Conservation (phyloP, 2,888 invertebrate genomes). For the Oxycera nigricornis region DNA sequence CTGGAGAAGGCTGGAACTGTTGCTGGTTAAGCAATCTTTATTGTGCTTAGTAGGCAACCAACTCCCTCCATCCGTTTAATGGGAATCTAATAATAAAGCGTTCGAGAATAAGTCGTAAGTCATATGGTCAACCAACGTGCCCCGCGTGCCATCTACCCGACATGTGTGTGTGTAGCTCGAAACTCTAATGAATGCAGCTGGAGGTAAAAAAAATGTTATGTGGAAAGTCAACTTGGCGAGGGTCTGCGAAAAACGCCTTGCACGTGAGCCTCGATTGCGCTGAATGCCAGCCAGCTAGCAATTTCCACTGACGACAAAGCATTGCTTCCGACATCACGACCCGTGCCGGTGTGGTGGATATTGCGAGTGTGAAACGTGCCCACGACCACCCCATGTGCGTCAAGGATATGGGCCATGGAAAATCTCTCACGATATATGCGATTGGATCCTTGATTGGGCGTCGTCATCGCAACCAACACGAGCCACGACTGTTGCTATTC, state of each 20-base stretch:
- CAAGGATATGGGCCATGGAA: no score
- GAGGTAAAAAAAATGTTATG: slow-evolving; percentile 3
- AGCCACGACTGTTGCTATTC: no score
- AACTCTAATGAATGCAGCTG: neutral
- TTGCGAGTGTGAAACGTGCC: neutral
- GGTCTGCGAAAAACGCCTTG: neutral
- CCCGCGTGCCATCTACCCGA: neutral
- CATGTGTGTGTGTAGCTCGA: neutral
- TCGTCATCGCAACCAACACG: no score
- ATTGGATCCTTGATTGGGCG: no score
- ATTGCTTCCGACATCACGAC: neutral
- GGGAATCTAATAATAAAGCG: slow-evolving; percentile 11
- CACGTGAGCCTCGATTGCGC: slow-evolving; percentile 15
- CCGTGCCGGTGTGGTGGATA: no score
- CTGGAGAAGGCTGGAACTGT: neutral
- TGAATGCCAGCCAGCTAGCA: neutral
- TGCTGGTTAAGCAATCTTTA: neutral
- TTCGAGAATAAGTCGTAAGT: slow-evolving; percentile 9
- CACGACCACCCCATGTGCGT: no score
- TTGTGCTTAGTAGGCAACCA: neutral
- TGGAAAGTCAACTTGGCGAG: slow-evolving; percentile 10
- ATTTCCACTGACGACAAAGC: neutral
- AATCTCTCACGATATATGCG: no score
- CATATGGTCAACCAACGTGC: slow-evolving; percentile 17
- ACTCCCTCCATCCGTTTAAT: neutral